A percentile compares a stretch with the other conserved stretches of the same genome.
These are phyloP conservation scores for Epinotia demarniana DNA, from an alignment of 2,888 invertebrate species.

Conservation along the genomic window DNA sequence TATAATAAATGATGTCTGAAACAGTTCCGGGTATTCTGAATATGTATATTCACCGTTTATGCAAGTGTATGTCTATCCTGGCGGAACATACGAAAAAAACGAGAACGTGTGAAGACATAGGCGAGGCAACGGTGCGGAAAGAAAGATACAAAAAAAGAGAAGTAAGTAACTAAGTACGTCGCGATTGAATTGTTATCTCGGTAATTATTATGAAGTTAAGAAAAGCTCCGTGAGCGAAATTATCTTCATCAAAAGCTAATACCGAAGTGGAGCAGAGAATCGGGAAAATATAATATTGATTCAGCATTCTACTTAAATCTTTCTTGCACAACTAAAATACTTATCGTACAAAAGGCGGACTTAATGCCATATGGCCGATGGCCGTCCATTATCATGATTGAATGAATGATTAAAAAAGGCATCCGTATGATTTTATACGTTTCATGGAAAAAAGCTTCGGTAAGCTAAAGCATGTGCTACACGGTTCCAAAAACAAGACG, in stretches of 20 bases:
- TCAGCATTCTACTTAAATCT: neutral
- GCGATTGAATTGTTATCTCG: slow-evolving; percentile 13
- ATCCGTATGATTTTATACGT: too few relatives aligned
- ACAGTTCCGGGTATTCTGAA: slow-evolving; percentile 39
- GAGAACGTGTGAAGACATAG: slow-evolving; percentile 40
- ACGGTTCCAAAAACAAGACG: too few relatives aligned
- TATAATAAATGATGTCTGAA: slow-evolving; percentile 20
- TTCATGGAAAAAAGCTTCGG: too few relatives aligned
- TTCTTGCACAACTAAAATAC: too few relatives aligned
- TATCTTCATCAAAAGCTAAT: neutral
- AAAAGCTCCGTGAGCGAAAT: neutral
- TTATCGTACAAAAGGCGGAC: too few relatives aligned
- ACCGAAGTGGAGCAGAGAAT: too few relatives aligned
- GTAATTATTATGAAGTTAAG: slow-evolving; percentile 10
- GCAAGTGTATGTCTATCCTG: slow-evolving; percentile 32
- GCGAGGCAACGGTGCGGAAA: slow-evolving; percentile 28
- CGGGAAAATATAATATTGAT: neutral
- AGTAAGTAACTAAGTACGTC: slow-evolving; percentile 18
- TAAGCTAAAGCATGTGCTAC: too few relatives aligned
- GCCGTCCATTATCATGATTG: too few relatives aligned
- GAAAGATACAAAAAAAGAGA: slow-evolving; percentile 13
- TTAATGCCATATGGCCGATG: too few relatives aligned
- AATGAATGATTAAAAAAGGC: too few relatives aligned
- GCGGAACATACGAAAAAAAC: slow-evolving; percentile 33
- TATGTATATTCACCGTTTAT: slow-evolving; percentile 23